These are phyloP conservation scores for Tenebrosternarchus preto DNA, from an alignment of 2,113 vertebrate species.

Conservation along the genomic window DNA sequence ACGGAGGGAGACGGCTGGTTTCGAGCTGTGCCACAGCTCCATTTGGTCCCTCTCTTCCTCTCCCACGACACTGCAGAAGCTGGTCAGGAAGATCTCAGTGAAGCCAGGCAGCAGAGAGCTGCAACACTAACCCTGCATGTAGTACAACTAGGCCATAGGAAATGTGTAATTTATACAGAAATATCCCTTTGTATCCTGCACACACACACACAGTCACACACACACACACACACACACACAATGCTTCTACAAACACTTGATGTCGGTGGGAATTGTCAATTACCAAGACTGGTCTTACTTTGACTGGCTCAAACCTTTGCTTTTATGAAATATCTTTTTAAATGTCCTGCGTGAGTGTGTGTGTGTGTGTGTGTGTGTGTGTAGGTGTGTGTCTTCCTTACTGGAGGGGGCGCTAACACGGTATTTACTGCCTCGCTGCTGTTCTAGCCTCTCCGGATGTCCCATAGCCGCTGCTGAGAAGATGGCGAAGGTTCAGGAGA, in stretches of 20 bases:
- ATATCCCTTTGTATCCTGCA: slow-evolving; percentile 39
- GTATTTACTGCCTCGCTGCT: slow-evolving; percentile 42
- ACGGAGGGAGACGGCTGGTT: too few relatives aligned
- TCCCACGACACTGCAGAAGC: slow-evolving; percentile 43
- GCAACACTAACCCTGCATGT: slow-evolving; percentile 39
- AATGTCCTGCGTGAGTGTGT: slow-evolving; percentile 7
- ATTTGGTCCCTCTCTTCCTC: slow-evolving; percentile 3
- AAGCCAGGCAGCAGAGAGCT: slow-evolving; percentile 51
- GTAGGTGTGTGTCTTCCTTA: background rate
- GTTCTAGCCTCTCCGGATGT: slow-evolving; percentile 95
- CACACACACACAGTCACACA: background rate
- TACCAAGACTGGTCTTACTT: slow-evolving; percentile 6
- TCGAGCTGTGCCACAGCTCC: too few relatives aligned
- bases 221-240: slow-evolving; percentile 30
- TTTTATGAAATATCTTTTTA: slow-evolving; percentile 44
- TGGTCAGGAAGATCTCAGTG: slow-evolving; percentile 46
- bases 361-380: background rate
- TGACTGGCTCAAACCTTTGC: slow-evolving; percentile 33
- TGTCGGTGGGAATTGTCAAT: slow-evolving; percentile 28
- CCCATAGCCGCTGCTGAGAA: slow-evolving; percentile 98
- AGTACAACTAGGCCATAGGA: slow-evolving; percentile 57
- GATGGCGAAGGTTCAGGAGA: slow-evolving; percentile 96
- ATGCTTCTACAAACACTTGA: slow-evolving; percentile 33
- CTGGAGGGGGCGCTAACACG: slow-evolving; percentile 32
- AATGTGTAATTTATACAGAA: slow-evolving; percentile 57